Evolutionary conservation across 92 coral and sea anemone genomes (phyloP).

Genomic region (Pocillopora grandis): DNA sequence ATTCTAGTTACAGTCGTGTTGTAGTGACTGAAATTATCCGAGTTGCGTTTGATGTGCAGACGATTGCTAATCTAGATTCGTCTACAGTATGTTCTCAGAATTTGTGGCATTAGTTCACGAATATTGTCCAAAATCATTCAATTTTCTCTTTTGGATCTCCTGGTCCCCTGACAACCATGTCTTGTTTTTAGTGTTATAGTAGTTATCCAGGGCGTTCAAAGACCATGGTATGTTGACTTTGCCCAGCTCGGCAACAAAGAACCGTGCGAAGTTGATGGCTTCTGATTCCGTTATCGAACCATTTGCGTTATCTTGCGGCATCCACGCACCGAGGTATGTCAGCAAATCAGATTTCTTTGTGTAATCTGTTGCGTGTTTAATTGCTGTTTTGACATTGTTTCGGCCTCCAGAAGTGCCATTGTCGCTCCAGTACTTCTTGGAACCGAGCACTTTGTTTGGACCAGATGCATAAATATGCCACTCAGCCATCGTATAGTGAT

Average conservation of each 20-base stretch:
- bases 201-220: constrained; percentile 62
- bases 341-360: constrained; percentile 1
- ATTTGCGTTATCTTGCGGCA: constrained; percentile 54
- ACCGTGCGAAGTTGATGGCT: constrained; percentile 62
- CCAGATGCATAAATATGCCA: constrained; percentile 64
- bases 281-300: constrained; percentile 38
- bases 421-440: no score
- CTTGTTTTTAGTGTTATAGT: constrained; percentile 58
- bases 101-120: constrained; percentile 43
- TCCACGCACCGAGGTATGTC: constrained; percentile 71
- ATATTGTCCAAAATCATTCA: constrained; percentile 53
- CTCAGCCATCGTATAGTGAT: not conserved
- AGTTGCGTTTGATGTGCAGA: no score
- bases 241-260: constrained; percentile 40
- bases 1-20: no score
- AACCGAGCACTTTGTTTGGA: constrained; percentile 42
- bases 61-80: no score
- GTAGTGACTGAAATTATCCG: no score
- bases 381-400: constrained; percentile 32
- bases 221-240: constrained; percentile 58
- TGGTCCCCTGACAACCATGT: constrained; percentile 55
- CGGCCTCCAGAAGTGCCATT: constrained; percentile 3
- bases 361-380: constrained; percentile 39
- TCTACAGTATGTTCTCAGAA: no score
- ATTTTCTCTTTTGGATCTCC: not conserved